These are phyloP conservation scores for Podarcis cretensis DNA, from an alignment of 2,113 vertebrate genomes.

Conservation along the genomic window DNA sequence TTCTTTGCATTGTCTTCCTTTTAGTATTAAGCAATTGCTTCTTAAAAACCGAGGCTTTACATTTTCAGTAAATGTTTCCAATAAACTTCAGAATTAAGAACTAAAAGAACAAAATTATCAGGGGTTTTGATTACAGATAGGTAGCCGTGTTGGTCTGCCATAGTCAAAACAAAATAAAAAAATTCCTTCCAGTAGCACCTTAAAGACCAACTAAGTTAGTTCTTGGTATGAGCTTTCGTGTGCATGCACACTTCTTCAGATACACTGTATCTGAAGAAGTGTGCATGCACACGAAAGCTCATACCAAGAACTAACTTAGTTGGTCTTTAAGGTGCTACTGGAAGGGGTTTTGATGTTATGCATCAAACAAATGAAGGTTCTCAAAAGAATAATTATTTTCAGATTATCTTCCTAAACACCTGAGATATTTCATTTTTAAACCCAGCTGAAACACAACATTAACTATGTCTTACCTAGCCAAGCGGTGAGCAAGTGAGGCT, in stretches of 20 bases:
- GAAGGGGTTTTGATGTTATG: background rate
- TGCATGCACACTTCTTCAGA: too few species aligned
- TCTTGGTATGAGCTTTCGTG: too few species aligned
- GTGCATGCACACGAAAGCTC: too few species aligned
- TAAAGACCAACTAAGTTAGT: too few species aligned
- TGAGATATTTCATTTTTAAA: background rate
- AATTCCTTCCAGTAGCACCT: too few species aligned
- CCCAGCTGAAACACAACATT: background rate
- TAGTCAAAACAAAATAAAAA: too few species aligned
- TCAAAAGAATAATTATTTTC: background rate
- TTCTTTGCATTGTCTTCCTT: background rate
- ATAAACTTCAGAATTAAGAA: background rate
- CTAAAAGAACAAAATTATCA: too few species aligned
- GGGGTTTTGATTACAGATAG: background rate
- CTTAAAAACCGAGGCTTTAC: background rate
- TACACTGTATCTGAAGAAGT: too few species aligned
- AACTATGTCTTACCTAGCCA: constrained; percentile 82
- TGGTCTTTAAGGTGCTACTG: too few species aligned
- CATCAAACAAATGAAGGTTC: background rate
- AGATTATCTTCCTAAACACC: rapidly evolving
- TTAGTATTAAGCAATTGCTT: background rate
- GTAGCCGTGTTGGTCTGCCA: too few species aligned
- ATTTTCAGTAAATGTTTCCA: background rate
- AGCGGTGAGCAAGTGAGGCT: constrained; percentile 80
- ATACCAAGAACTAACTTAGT: too few species aligned